phyloP scores from a whole-genome alignment of 1,140 invertebrate species.

The Probaryconus sp. region DNA sequence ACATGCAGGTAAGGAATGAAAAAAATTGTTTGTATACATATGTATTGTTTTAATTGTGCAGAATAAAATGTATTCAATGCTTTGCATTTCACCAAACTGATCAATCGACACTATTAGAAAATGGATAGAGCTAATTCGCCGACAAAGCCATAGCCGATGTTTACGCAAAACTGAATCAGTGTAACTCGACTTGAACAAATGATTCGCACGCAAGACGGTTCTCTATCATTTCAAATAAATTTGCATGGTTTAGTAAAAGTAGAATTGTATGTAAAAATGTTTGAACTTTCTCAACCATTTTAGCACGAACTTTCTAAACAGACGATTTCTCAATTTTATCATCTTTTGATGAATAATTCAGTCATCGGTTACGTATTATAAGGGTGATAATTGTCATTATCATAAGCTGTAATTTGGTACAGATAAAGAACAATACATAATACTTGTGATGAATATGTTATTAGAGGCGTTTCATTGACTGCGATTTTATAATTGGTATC shows the following conservation, averaged over 20 bases:
- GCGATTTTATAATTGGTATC: too few relatives aligned
- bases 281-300: constrained; percentile 31
- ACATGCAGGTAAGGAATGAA: too few relatives aligned
- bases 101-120: constrained; percentile 15
- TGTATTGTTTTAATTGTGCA: neutral
- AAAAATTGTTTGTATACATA: neutral
- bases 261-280: constrained; percentile 15
- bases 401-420: too few relatives aligned
- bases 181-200: constrained; percentile 29
- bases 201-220: constrained; percentile 13
- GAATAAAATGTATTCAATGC: neutral
- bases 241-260: constrained; percentile 27
- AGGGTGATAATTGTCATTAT: too few relatives aligned
- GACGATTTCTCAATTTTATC: constrained; percentile 41
- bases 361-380: constrained; percentile 5
- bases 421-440: too few relatives aligned
- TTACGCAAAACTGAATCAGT: constrained; percentile 38
- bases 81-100: constrained; percentile 23
- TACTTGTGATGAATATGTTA: too few relatives aligned
- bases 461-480: too few relatives aligned
- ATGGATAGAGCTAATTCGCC: constrained; percentile 15
- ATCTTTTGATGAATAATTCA: constrained; percentile 23
- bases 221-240: constrained; percentile 27
- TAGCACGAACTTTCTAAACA: constrained; percentile 23
- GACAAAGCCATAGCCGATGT: constrained; percentile 34